phyloP scores from a whole-genome alignment of 1,140 invertebrate species.

The Pinna nobilis region DNA sequence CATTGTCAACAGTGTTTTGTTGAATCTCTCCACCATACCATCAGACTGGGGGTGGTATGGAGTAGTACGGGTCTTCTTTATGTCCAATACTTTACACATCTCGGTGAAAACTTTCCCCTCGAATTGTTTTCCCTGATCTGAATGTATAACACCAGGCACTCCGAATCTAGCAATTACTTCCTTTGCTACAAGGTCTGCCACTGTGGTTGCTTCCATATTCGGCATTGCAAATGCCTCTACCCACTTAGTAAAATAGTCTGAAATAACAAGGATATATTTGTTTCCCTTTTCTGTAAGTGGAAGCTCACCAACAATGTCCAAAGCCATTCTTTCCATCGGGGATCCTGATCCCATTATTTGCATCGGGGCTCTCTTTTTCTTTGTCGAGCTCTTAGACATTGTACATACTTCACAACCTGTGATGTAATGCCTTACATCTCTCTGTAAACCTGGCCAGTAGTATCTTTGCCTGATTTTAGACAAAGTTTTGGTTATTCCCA shows the following conservation, averaged over 20 bases:
- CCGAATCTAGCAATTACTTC: conserved; percentile 26
- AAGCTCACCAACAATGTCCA: conserved; percentile 29
- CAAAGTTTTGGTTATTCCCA: conserved; percentile 20
- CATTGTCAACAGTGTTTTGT: conserved; percentile 52
- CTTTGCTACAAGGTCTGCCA: conserved; percentile 13
- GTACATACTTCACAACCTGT: conserved; percentile 25
- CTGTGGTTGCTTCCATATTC: conserved; percentile 6
- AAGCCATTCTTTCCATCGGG: conserved; percentile 17
- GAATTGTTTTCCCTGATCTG: conserved; percentile 25
- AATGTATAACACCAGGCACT: neutral
- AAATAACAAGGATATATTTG: conserved; percentile 25
- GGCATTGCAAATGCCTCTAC: conserved; percentile 17
- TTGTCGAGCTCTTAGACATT: neutral
- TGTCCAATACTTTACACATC: neutral
- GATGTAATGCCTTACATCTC: conserved; percentile 13
- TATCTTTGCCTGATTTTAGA: conserved; percentile 23
- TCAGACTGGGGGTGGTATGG: conserved; percentile 23
- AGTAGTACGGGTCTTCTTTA: conserved; percentile 2
- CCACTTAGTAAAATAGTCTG: conserved; percentile 31
- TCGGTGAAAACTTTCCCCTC: conserved; percentile 8
- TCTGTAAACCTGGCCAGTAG: conserved; percentile 28
- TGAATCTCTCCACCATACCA: conserved; percentile 59
- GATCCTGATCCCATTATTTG: conserved; percentile 17
- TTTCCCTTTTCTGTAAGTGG: conserved; percentile 13
- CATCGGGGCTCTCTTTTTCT: conserved; percentile 10